A percentile compares a stretch with the other conserved stretches of the same genome.
These are phyloP conservation scores for Rhamphomyia laevipes DNA, from an alignment of 2,888 invertebrate species.

Conservation along the genomic window DNA sequence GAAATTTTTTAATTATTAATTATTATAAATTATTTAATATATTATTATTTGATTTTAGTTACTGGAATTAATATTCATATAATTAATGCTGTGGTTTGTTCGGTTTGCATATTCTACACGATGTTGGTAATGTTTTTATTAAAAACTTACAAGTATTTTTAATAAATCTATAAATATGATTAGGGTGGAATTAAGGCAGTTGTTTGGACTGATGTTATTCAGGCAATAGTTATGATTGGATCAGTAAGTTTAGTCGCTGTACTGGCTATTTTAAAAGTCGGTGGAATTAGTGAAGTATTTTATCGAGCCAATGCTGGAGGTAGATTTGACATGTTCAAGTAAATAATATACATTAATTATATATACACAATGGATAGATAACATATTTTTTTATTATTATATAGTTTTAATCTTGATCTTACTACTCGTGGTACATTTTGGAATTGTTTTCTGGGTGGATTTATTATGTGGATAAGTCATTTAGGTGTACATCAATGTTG, in stretches of 20 bases:
- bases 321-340: slow-evolving; percentile 35
- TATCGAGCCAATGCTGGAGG: slow-evolving; percentile 30
- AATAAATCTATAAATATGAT: background rate
- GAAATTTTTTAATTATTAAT: background rate
- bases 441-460: slow-evolving; percentile 46
- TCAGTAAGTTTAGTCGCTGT: slow-evolving; percentile 33
- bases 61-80: slow-evolving; percentile 44
- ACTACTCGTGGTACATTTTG: slow-evolving; percentile 52
- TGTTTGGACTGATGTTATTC: slow-evolving; percentile 43
- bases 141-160: background rate
- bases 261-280: slow-evolving; percentile 33
- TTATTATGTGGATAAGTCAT: slow-evolving; percentile 48
- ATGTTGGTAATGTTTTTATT: slow-evolving; percentile 37
- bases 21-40: background rate
- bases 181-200: slow-evolving; percentile 43
- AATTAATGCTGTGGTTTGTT: slow-evolving; percentile 41
- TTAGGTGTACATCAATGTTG: slow-evolving; percentile 60
- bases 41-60: slow-evolving; percentile 32
- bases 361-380: too few species aligned
- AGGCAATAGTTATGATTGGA: slow-evolving; percentile 35
- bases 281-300: slow-evolving; percentile 34
- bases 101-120: slow-evolving; percentile 47
- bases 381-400: slow-evolving; percentile 6
- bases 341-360: slow-evolving; percentile 7
- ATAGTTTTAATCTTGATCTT: slow-evolving; percentile 47